phyloP scores from a whole-genome alignment of 53 echinoderm and acorn worm genomes.

The Patiria pectinifera region DNA sequence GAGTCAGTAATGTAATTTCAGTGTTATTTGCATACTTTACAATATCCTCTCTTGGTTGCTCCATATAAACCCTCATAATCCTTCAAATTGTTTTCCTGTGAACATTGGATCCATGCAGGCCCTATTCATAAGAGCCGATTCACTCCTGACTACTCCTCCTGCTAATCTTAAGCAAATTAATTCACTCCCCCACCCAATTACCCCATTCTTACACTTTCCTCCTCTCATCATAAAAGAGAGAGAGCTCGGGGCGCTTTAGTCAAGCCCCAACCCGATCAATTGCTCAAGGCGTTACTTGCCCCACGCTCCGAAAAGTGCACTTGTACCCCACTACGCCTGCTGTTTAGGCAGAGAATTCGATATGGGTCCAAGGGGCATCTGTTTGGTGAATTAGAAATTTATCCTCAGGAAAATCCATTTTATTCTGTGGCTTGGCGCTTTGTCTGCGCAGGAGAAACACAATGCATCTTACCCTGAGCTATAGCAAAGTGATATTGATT shows the following conservation, averaged over 20 bases:
- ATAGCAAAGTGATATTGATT: background rate
- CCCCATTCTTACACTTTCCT: background rate
- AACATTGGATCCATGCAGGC: background rate
- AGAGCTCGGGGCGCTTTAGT: background rate
- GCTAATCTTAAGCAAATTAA: constrained; percentile 22
- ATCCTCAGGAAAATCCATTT: background rate
- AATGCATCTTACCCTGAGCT: background rate
- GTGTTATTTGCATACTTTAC: no score
- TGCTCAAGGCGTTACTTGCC: constrained; percentile 22
- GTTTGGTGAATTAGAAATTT: background rate
- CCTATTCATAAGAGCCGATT: background rate
- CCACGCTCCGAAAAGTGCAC: background rate
- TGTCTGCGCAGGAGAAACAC: background rate
- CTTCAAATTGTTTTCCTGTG: no score
- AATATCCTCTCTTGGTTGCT: no score
- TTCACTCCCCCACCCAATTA: constrained; percentile 7
- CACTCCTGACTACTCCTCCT: background rate
- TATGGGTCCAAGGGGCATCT: background rate
- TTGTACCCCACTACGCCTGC: background rate
- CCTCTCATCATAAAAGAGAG: background rate
- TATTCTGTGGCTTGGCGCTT: background rate
- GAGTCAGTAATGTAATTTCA: no score
- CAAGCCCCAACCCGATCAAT: constrained; percentile 17
- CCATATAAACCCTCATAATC: no score
- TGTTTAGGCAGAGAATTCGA: background rate